phyloP scores from a whole-genome alignment of 1,140 invertebrate species.

The Cydia fagiglandana region DNA sequence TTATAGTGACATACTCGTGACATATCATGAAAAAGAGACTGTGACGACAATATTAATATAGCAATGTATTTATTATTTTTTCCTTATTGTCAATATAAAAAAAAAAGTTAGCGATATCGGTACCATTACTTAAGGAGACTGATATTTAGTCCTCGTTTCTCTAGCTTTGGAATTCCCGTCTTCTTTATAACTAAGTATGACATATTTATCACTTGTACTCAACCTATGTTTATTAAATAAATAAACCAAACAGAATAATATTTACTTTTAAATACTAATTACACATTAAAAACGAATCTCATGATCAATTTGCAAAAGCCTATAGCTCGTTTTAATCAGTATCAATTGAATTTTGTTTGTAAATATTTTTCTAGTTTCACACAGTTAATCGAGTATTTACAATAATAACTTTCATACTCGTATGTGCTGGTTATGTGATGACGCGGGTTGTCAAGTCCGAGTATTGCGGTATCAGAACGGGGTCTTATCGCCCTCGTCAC shows the following conservation, averaged over 20 bases:
- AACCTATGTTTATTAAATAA: slow-evolving; percentile 11
- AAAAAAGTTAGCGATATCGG: too few species aligned
- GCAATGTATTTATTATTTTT: too few species aligned
- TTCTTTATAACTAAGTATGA: background rate
- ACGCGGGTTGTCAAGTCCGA: slow-evolving; percentile 36
- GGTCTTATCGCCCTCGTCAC: slow-evolving; percentile 54
- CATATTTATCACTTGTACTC: background rate
- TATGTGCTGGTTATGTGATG: slow-evolving; percentile 39
- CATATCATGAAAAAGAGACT: too few species aligned
- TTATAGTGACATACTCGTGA: too few species aligned
- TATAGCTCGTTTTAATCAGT: slow-evolving; percentile 5
- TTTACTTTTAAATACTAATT: slow-evolving; percentile 17
- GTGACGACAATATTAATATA: too few species aligned
- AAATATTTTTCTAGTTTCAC: slow-evolving; percentile 32
- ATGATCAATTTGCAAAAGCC: background rate
- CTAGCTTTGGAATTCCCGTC: background rate
- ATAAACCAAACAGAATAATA: slow-evolving; percentile 1
- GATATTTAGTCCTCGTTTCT: background rate
- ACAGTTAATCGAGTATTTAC: slow-evolving; percentile 40
- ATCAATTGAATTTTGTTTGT: slow-evolving; percentile 40
- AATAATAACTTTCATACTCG: slow-evolving; percentile 39
- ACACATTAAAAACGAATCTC: background rate
- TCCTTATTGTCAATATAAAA: too few species aligned
- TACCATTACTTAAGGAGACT: too few species aligned
- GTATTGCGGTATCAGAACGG: slow-evolving; percentile 40